Conservation (phyloP, 1,140 invertebrate genomes). For the Papilio glaucus region DNA sequence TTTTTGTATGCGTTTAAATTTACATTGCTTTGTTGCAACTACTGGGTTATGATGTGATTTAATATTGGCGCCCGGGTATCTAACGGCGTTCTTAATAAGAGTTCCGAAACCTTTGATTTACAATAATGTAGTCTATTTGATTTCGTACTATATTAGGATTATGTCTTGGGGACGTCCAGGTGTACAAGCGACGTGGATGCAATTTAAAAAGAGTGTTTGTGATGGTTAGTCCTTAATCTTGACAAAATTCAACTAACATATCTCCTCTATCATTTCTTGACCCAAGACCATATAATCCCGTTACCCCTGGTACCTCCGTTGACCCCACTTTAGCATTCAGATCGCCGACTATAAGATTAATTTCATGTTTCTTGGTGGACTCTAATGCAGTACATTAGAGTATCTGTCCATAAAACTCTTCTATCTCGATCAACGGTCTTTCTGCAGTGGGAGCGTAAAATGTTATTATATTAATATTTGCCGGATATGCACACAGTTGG, state of each 20-base stretch:
- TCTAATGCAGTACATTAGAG: no score
- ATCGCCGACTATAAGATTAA: conserved; percentile 29
- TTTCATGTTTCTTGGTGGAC: conserved; percentile 25
- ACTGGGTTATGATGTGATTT: conserved; percentile 61
- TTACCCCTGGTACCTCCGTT: not conserved
- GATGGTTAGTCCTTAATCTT: not conserved
- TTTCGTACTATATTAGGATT: conserved; percentile 51
- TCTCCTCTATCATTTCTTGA: not conserved
- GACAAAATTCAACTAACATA: not conserved
- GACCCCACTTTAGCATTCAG: no score
- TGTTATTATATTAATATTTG: no score
- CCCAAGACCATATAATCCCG: not conserved
- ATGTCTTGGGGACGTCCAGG: not conserved
- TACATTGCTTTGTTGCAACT: conserved; percentile 33
- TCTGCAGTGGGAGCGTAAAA: conserved; percentile 28
- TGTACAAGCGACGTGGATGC: not conserved
- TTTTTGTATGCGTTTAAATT: conserved; percentile 37
- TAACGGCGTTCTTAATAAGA: conserved; percentile 50
- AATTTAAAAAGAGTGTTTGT: not conserved
- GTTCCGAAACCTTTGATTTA: conserved; percentile 57
- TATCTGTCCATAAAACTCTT: no score
- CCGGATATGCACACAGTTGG: conserved; percentile 1
- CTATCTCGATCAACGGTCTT: conserved; percentile 6
- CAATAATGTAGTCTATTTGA: conserved; percentile 63
- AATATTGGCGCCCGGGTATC: conserved; percentile 52